phyloP scores from a whole-genome alignment of 2,113 vertebrate genomes.

The Zeus faber region DNA sequence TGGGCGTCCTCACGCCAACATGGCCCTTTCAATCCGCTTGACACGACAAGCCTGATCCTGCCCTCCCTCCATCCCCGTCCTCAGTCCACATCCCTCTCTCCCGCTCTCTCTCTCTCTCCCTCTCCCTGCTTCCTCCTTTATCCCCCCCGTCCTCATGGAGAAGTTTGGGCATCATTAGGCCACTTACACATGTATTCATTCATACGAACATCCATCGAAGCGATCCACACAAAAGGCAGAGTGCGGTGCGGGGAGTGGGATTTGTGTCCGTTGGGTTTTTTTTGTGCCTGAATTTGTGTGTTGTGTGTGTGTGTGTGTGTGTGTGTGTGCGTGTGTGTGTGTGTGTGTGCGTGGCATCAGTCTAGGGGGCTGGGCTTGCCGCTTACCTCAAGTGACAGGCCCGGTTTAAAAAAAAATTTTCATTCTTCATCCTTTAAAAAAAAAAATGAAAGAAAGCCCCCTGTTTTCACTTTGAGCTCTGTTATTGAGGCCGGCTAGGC shows the following conservation, averaged over 20 bases:
- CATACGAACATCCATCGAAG: slow-evolving; percentile 49
- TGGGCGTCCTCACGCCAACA: slow-evolving; percentile 47
- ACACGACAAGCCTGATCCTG: slow-evolving; percentile 58
- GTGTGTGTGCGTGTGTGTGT: slow-evolving; percentile 26
- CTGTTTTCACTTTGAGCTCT: slow-evolving; percentile 31
- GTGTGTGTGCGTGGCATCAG: slow-evolving; percentile 6
- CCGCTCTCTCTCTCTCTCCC: background rate
- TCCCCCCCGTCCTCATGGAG: slow-evolving; percentile 17
- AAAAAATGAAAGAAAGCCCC: slow-evolving; percentile 19
- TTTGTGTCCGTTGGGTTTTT: slow-evolving; percentile 4
- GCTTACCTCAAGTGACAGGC: slow-evolving; percentile 12
- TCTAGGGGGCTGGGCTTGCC: slow-evolving; percentile 15
- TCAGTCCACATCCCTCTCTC: slow-evolving; percentile 6
- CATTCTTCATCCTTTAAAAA: slow-evolving; percentile 21
- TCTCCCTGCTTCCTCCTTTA: background rate
- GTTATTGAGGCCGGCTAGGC: slow-evolving; percentile 29
- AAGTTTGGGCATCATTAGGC: slow-evolving; percentile 63
- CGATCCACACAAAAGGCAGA: slow-evolving; percentile 41
- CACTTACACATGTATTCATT: slow-evolving; percentile 65
- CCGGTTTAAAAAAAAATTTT: too few relatives aligned
- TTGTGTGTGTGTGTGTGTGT: slow-evolving; percentile 14
- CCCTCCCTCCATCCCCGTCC: slow-evolving; percentile 6
- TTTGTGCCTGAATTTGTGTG: background rate
- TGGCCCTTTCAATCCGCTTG: slow-evolving; percentile 58
- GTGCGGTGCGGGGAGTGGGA: slow-evolving; percentile 25